Percentiles rank a stretch among this genome's conserved stretches.
phyloP scores from a whole-genome alignment of 2,888 invertebrate genomes.

The Euclidia mi region DNA sequence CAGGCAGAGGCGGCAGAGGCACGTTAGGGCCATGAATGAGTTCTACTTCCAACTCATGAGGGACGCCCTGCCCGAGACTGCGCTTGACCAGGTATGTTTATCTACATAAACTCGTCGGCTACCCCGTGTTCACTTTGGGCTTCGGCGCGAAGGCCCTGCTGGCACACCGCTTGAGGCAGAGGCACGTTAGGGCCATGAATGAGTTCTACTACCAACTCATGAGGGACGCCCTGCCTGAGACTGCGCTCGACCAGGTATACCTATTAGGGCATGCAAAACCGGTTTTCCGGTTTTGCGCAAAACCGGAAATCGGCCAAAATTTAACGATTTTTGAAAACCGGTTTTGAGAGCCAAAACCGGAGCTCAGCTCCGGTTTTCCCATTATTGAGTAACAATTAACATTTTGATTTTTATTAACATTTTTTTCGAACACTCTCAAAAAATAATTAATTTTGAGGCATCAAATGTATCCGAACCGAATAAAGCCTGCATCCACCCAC shows the following conservation, averaged over 20 bases:
- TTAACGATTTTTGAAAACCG: no score
- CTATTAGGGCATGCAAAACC: no score
- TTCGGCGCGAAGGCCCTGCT: conserved; percentile 98
- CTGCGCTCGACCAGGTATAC: conserved; percentile 76
- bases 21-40: conserved; percentile 98
- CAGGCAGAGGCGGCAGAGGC: conserved; percentile 97
- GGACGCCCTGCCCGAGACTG: conserved; percentile 94
- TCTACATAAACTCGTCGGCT: conserved; percentile 88
- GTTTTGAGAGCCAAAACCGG: no score
- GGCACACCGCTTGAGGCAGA: conserved; percentile 96
- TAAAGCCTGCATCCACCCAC: no score
- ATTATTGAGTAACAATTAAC: no score
- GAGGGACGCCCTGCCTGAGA: conserved; percentile 96
- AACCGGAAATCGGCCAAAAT: no score
- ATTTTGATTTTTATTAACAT: no score
- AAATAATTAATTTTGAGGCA: no score
- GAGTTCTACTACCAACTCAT: conserved; percentile 98
- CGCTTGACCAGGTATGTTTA: conserved; percentile 70
- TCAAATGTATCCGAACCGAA: no score
- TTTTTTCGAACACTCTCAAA: no score
- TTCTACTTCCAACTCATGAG: conserved; percentile 98
- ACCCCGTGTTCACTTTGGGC: conserved; percentile 98
- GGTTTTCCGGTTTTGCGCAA: no score
- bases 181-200: conserved; percentile 98
- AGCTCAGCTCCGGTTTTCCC: no score